Evolutionary conservation across 2,797 vertebrate species (phyloP).

Genomic region (Botia kubotai): DNA sequence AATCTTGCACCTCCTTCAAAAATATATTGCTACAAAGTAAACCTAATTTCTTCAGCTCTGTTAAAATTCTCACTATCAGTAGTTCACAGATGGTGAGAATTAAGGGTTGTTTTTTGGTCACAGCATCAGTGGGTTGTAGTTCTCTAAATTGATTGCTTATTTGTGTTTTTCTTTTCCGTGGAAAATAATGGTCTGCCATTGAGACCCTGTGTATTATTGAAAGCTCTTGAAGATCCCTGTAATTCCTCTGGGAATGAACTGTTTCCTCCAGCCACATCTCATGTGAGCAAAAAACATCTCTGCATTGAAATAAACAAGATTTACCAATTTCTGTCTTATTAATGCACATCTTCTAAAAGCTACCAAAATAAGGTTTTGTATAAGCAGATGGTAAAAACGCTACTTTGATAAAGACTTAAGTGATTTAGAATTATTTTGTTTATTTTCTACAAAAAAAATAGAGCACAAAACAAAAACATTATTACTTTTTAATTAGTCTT

Average conservation of each 20-base stretch:
- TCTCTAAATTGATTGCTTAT: slow-evolving; percentile 42
- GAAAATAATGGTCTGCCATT: slow-evolving; percentile 47
- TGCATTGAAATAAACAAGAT: slow-evolving; percentile 30
- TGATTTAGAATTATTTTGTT: background rate
- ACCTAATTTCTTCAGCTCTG: background rate
- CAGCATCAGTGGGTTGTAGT: background rate
- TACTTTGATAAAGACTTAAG: background rate
- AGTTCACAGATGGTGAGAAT: background rate
- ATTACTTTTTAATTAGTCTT: background rate
- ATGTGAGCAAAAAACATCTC: slow-evolving; percentile 48
- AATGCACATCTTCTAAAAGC: background rate
- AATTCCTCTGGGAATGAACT: slow-evolving; percentile 35
- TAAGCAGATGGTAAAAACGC: background rate
- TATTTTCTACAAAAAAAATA: background rate
- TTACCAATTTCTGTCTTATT: slow-evolving; percentile 11
- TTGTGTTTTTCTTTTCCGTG: slow-evolving; percentile 41
- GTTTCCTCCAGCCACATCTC: slow-evolving; percentile 24
- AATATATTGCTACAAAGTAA: background rate
- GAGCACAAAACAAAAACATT: background rate
- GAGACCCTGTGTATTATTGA: slow-evolving; percentile 43
- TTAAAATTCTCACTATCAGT: background rate
- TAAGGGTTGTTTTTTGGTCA: background rate
- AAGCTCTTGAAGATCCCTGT: slow-evolving; percentile 33
- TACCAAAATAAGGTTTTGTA: no score
- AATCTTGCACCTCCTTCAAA: background rate